phyloP scores from a whole-genome alignment of 2,888 invertebrate genomes.

The Dryocosmus kuriphilus region DNA sequence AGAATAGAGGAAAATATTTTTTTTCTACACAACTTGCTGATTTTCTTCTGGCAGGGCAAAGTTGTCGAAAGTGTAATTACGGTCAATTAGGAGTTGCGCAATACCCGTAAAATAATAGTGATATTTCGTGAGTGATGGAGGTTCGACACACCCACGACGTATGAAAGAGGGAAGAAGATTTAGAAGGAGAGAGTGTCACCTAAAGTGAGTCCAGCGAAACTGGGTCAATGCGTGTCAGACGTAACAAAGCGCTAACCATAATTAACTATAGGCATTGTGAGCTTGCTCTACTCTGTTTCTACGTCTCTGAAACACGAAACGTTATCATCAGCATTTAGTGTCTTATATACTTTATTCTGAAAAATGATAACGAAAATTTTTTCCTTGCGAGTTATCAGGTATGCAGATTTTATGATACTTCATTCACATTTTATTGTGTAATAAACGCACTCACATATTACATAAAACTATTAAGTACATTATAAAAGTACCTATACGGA shows the following conservation, averaged over 20 bases:
- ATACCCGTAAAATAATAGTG: neutral
- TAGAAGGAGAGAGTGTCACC: conserved; percentile 30
- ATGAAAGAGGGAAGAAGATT: conserved; percentile 1
- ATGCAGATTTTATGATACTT: neutral
- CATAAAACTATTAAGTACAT: neutral
- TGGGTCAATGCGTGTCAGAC: conserved; percentile 23
- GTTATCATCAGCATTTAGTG: neutral
- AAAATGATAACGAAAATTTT: neutral
- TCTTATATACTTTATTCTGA: neutral
- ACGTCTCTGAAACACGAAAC: neutral
- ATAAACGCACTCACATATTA: neutral
- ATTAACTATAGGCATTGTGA: conserved; percentile 30
- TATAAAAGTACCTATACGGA: conserved; percentile 13
- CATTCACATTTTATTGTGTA: neutral
- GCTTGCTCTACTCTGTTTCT: neutral
- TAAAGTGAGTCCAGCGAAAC: conserved; percentile 17
- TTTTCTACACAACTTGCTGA: too few species aligned
- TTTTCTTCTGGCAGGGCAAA: neutral
- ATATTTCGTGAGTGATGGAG: neutral
- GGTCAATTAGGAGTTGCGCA: conserved; percentile 3
- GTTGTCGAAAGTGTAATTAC: neutral
- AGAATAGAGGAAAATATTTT: too few species aligned
- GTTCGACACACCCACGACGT: conserved; percentile 3
- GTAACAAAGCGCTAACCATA: conserved; percentile 8
- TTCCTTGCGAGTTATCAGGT: neutral